A percentile compares a stretch with the other conserved stretches of the same genome.
Evolutionary conservation across 2,113 vertebrate genomes (phyloP).

Genomic region (Nothoprocta perdicaria): DNA sequence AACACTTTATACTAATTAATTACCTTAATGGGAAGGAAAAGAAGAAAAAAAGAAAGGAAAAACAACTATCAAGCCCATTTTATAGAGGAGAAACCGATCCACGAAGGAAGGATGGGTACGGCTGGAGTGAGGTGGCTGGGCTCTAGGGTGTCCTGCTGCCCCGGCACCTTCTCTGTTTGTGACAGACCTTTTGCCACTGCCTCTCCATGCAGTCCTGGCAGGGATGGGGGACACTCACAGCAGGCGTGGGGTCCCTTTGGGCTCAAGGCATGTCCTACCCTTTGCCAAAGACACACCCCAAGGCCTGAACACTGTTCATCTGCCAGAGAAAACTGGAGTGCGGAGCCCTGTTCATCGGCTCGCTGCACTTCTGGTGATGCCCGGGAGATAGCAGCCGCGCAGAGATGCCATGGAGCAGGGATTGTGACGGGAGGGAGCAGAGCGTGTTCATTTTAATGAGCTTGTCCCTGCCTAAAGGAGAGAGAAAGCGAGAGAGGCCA

Average conservation of each 20-base stretch:
- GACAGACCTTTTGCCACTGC: not conserved
- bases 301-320: not conserved
- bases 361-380: not conserved
- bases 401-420: not conserved
- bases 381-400: not conserved
- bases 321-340: not conserved
- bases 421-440: constrained; percentile 13
- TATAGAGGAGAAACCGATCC: not conserved
- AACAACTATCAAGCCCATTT: not conserved
- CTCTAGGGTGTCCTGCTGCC: not conserved
- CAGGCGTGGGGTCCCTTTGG: not conserved
- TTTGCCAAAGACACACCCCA: not conserved
- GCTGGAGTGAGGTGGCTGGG: not conserved
- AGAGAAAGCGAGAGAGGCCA: constrained; percentile 59
- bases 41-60: too few relatives aligned
- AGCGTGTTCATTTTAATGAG: constrained; percentile 71
- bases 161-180: rapidly evolving
- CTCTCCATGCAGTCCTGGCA: not conserved
- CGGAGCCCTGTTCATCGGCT: not conserved
- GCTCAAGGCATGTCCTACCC: constrained; percentile 4
- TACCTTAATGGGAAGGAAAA: not conserved
- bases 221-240: not conserved
- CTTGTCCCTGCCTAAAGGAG: constrained; percentile 67
- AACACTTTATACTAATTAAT: constrained; percentile 36
- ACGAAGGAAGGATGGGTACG: not conserved